phyloP scores from a whole-genome alignment of 2,888 invertebrate species.

The Nezara viridula region DNA sequence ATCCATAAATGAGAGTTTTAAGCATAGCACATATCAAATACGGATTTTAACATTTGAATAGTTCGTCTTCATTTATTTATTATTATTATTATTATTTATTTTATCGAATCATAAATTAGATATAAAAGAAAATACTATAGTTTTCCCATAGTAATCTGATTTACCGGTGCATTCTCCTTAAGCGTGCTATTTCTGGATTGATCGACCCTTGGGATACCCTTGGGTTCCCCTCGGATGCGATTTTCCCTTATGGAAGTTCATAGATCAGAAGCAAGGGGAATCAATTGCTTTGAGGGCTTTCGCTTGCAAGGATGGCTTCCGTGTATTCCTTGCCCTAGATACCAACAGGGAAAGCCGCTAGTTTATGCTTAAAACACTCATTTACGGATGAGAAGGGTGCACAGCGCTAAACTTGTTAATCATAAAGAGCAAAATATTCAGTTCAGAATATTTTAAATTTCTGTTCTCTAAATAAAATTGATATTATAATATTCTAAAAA shows the following conservation, averaged over 20 bases:
- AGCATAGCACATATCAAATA: no score
- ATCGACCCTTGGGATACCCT: not conserved
- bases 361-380: not conserved
- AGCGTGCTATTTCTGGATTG: not conserved
- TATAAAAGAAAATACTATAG: not conserved
- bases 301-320: not conserved
- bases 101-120: not conserved
- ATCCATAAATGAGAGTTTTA: no score
- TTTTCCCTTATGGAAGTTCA: not conserved
- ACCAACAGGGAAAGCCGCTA: not conserved
- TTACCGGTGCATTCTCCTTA: not conserved
- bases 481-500: no score
- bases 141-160: not conserved
- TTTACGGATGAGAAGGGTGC: not conserved
- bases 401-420: no score
- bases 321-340: slow-evolving; percentile 23
- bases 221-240: not conserved
- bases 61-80: no score
- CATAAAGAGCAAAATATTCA: no score
- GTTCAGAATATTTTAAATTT: no score
- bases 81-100: no score
- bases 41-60: no score
- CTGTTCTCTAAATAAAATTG: no score
- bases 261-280: slow-evolving; percentile 33
- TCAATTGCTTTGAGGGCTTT: not conserved